Evolutionary conservation across 2,888 invertebrate genomes (phyloP), one percentile per base, ranked within the genome.

Genomic region (Dusona sp.): DNA sequence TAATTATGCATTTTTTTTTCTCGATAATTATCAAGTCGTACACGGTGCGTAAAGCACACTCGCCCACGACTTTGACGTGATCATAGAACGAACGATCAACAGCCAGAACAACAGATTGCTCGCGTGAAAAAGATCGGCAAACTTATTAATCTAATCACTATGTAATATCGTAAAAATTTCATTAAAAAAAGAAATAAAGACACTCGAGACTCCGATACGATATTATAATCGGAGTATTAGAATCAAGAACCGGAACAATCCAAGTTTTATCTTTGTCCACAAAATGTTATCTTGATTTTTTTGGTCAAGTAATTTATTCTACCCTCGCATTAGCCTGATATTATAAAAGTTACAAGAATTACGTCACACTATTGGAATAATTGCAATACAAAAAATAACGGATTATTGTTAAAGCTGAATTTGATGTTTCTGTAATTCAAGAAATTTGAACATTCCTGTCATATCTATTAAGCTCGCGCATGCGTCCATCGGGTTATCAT

Each of bases 81-180:
- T 54, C n/a, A 33, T 33, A 22, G 36, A 51, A 42, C 16, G 22
- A 36, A 72, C 38, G 36, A 54, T 51, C 75, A 36, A 29, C 29
- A 42, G n/a, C 13, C 25, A 22, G 42, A 38, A 67, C 19, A 70
- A 81, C 85, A 85, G 77, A 85, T 85, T 81, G 85, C 45, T 22
- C 65, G 75, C 57, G 38, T 57, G 64, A 25, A 64, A 38, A 48
- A 38, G 25, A 64, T 29, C 45, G n/a, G 77, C 48, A 82, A 85
- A 73, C 57, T 82, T 79, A 36, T 82, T 79, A 85, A 85, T 85
- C 85, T 85, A 85, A 85, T 85, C 85, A 68, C 29, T 67, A 64
- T 48, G 54, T 79, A 79, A 85, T 85, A 74, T 78, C 67, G 57
- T 61, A 73, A 64, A 74, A 67, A 73, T 57, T 48, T 73, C 78